A percentile compares a stretch with the other conserved stretches of the same genome.
Conservation (phyloP, 37 sponge, comb jelly and placozoan species). For the Cladorhizidae sp. region DNA sequence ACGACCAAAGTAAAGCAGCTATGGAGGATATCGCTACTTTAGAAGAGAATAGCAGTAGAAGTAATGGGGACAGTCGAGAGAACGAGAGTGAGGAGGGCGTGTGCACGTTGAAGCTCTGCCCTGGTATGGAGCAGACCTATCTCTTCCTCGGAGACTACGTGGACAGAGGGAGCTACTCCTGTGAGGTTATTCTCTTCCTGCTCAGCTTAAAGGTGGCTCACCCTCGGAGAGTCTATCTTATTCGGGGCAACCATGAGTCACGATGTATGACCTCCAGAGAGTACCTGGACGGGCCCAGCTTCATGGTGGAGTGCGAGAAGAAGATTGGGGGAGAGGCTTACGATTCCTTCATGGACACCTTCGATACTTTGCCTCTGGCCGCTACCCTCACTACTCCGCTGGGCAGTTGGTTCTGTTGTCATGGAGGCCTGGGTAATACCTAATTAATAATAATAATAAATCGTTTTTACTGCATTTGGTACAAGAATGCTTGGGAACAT, state of each 20-base stretch:
- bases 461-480: neutral
- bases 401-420: conserved; percentile 67
- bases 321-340: conserved; percentile 49
- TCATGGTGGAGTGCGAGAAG: conserved; percentile 45
- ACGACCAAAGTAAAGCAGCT: too few species aligned
- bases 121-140: conserved; percentile 58
- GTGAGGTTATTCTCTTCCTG: conserved; percentile 62
- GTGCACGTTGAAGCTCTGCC: too few species aligned
- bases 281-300: conserved; percentile 66
- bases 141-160: too few species aligned
- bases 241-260: conserved; percentile 83
- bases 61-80: neutral
- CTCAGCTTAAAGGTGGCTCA: conserved; percentile 56
- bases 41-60: neutral
- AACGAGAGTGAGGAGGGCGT: conserved; percentile 6
- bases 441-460: neutral
- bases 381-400: conserved; percentile 27
- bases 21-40: too few species aligned
- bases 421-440: conserved; percentile 67
- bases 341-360: conserved; percentile 42
- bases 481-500: neutral
- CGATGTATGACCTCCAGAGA: conserved; percentile 62
- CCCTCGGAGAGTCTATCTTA: conserved; percentile 49
- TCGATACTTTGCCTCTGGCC: conserved; percentile 59
- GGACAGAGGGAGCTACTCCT: too few species aligned